phyloP scores from a whole-genome alignment of 2,888 invertebrate species.

The Drosophila differens region DNA sequence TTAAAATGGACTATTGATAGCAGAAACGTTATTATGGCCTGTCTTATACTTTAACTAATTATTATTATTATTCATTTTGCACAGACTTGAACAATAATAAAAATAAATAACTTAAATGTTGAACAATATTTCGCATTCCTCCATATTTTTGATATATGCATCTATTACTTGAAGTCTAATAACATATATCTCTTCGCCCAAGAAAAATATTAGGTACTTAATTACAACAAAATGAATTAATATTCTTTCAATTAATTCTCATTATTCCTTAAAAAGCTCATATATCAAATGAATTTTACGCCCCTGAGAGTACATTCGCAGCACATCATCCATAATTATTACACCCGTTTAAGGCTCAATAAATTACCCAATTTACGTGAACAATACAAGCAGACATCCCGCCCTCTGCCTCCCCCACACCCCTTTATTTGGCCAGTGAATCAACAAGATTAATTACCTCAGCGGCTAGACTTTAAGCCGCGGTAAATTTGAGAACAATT shows the following conservation, averaged over 20 bases:
- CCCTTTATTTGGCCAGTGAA: not conserved
- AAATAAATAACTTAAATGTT: not conserved
- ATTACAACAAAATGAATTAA: not conserved
- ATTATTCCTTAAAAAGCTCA: not conserved
- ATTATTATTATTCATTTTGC: not conserved
- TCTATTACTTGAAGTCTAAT: not conserved
- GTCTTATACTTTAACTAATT: not conserved
- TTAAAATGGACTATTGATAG: not conserved
- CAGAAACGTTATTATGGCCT: not conserved
- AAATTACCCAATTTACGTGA: conserved; percentile 5
- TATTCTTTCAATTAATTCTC: not conserved
- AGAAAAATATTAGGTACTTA: not conserved
- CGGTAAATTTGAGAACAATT: conserved; percentile 47
- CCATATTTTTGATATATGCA: not conserved
- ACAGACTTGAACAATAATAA: not conserved
- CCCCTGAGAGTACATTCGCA: not conserved
- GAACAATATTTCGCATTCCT: not conserved
- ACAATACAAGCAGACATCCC: conserved; percentile 2
- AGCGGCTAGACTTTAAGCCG: conserved; percentile 11
- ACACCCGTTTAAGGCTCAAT: not conserved
- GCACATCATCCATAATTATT: not conserved
- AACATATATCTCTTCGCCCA: not conserved
- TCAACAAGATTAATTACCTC: conserved; percentile 43
- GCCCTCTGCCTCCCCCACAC: not conserved
- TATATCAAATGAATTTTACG: not conserved